These are phyloP conservation scores for Drosophila differens DNA, from an alignment of 2,888 invertebrate species.

Conservation along the genomic window DNA sequence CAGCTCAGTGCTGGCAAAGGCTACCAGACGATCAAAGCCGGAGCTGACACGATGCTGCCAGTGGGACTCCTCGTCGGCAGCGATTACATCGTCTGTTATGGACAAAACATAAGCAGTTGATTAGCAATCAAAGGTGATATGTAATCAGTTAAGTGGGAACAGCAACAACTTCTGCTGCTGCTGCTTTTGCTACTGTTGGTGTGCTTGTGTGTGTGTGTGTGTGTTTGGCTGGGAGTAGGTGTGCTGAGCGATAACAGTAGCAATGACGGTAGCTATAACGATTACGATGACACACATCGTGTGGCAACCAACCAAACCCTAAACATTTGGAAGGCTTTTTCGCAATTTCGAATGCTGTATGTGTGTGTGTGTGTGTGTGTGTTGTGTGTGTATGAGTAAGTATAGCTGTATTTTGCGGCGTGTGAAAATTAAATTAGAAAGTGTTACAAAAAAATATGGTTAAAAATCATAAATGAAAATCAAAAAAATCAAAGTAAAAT, in stretches of 20 bases:
- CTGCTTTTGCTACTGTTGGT: background rate
- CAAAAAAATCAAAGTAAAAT: slow-evolving; percentile 16
- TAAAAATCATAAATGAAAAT: slow-evolving; percentile 42
- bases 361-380: slow-evolving; percentile 28
- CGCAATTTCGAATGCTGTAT: slow-evolving; percentile 28
- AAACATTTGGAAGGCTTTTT: slow-evolving; percentile 31
- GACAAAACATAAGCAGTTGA: slow-evolving; percentile 18
- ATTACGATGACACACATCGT: slow-evolving; percentile 13
- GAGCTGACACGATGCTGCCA: slow-evolving; percentile 97
- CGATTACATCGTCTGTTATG: slow-evolving; percentile 85
- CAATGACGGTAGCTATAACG: slow-evolving; percentile 22
- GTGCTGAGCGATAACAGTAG: slow-evolving; percentile 25
- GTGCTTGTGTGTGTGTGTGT: slow-evolving; percentile 27
- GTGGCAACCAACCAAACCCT: slow-evolving; percentile 23
- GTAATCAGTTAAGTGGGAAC: slow-evolving; percentile 9
- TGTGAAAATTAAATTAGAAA: slow-evolving; percentile 34
- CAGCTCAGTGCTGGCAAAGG: slow-evolving; percentile 96
- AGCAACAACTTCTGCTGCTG: slow-evolving; percentile 18
- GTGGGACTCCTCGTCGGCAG: slow-evolving; percentile 92
- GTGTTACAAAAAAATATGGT: slow-evolving; percentile 47
- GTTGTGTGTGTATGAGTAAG: slow-evolving; percentile 9
- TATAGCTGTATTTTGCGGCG: slow-evolving; percentile 17
- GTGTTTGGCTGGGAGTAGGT: background rate
- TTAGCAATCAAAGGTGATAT: slow-evolving; percentile 19
- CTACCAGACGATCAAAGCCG: slow-evolving; percentile 96